Percentiles rank a stretch among this genome's conserved stretches.
phyloP scores from a whole-genome alignment of 2,888 invertebrate genomes.

The Cephus pulcher region DNA sequence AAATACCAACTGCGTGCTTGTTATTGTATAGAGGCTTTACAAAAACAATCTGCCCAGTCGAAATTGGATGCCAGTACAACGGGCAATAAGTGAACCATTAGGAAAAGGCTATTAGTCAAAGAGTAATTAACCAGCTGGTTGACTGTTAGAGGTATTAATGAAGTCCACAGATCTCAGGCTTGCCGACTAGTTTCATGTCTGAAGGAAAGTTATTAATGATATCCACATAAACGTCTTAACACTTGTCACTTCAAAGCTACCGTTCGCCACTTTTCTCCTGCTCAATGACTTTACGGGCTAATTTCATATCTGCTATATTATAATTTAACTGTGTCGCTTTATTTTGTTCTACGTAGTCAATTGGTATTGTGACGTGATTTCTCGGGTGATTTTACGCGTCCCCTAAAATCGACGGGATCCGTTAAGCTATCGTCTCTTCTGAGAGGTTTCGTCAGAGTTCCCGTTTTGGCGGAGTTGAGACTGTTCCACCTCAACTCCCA shows the following conservation, averaged over 20 bases:
- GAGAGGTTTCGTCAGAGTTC: too few relatives aligned
- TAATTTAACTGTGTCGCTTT: background rate
- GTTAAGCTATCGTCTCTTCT: too few relatives aligned
- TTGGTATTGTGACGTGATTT: background rate
- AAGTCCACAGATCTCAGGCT: conserved; percentile 24
- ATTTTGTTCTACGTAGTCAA: background rate
- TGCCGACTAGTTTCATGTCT: conserved; percentile 14
- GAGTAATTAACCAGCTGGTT: conserved; percentile 40
- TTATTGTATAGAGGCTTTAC: background rate
- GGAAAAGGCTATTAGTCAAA: conserved; percentile 39
- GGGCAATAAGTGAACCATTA: conserved; percentile 23
- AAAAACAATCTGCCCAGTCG: background rate
- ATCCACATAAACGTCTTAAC: conserved; percentile 38
- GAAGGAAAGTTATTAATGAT: conserved; percentile 47
- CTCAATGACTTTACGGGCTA: conserved; percentile 3
- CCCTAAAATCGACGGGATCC: too few relatives aligned
- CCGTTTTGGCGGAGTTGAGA: too few relatives aligned
- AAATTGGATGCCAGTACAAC: background rate
- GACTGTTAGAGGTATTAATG: conserved; percentile 39
- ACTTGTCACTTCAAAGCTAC: conserved; percentile 39
- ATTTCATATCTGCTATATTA: background rate
- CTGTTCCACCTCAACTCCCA: too few relatives aligned
- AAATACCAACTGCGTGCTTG: background rate
- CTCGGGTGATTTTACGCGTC: too few relatives aligned
- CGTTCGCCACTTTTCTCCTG: conserved; percentile 35